A percentile compares a stretch with the other conserved stretches of the same genome.
Conservation (phyloP, 2,888 invertebrate species). For the Elmis aenea region DNA sequence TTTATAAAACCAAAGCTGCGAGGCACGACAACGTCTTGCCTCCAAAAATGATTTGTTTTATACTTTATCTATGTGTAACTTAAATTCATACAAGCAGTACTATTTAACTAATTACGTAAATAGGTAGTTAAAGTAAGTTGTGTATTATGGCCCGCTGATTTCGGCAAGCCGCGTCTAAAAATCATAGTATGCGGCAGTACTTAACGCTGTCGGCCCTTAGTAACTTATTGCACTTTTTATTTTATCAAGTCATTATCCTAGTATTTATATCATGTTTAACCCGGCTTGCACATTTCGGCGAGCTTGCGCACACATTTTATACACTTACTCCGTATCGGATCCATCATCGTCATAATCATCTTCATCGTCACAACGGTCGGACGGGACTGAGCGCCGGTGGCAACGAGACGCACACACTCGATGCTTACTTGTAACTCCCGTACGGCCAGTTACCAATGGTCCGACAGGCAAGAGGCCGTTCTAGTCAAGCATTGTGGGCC, state of each 20-base stretch:
- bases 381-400: slow-evolving; percentile 5
- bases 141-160: slow-evolving; percentile 41
- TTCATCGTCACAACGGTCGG: slow-evolving; percentile 11
- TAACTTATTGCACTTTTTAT: slow-evolving; percentile 23
- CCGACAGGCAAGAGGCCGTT: slow-evolving; percentile 16
- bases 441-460: slow-evolving; percentile 13
- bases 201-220: slow-evolving; percentile 27
- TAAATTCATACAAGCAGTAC: slow-evolving; percentile 35
- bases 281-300: slow-evolving; percentile 30
- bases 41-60: slow-evolving; percentile 37
- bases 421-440: slow-evolving; percentile 8
- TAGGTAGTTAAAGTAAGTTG: slow-evolving; percentile 44
- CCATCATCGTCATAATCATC: slow-evolving; percentile 29
- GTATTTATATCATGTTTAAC: slow-evolving; percentile 1
- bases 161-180: slow-evolving; percentile 26
- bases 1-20: slow-evolving; percentile 20
- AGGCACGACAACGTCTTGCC: slow-evolving; percentile 23
- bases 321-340: slow-evolving; percentile 49
- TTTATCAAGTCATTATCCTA: slow-evolving; percentile 2
- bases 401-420: slow-evolving; percentile 20
- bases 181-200: slow-evolving; percentile 27
- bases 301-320: slow-evolving; percentile 46
- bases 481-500: slow-evolving; percentile 20
- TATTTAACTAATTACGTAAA: slow-evolving; percentile 38
- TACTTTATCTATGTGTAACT: slow-evolving; percentile 42